Base-by-base conservation (phyloP, 1,140 invertebrate species). In the Muscidifurax raptorellus region DNA sequence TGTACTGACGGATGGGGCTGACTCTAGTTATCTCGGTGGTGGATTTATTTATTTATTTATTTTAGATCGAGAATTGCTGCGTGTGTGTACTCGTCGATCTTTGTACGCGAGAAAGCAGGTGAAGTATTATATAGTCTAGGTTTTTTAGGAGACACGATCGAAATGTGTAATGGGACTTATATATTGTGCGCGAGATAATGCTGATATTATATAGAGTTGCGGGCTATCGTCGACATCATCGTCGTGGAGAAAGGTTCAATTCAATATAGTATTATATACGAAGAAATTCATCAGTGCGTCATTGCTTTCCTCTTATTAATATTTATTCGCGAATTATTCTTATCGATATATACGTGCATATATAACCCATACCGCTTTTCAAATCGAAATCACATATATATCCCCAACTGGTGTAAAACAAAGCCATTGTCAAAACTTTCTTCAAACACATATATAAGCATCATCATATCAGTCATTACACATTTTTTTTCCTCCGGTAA, bases 31-130 rank as follows among this genome's bases (percentile, higher is more conserved):
- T 59, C 36, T 40, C 52, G 52, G 52, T n/a, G 52, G 18, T 59
- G 18, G 22, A 40, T 40, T 40, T 40, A 40, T 40, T 40, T 40
- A 40, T 40, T 40, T 40, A 59, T 79, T 67, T 18, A 32, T 25
- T 4, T n/a, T 47, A n/a, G 77, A 84, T 77, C 85, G 79, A 77
- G 79, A 44, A n/a, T n/a, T n/a, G 80, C 71, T 66, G 71, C 83
- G 85, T n/a, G n/a, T n/a, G n/a, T n/a, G n/a, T 78, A 86, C 85
- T 77, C 85, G 85, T 85, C 85, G 86, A 85, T 84, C 76, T 69
- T 30, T 18, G 44, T 47, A 15, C 10, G 10, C 44, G 44, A 13
- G 44, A 47, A 47, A 47, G 15, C 4, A 10, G 44, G 15, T 18
- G 9, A 40, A 40, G 36, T 12, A 40, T 40, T 40, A n/a, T n/a